These are phyloP conservation scores for Gandaritis pyraliata DNA, from an alignment of 2,888 invertebrate genomes.

Conservation along the genomic window DNA sequence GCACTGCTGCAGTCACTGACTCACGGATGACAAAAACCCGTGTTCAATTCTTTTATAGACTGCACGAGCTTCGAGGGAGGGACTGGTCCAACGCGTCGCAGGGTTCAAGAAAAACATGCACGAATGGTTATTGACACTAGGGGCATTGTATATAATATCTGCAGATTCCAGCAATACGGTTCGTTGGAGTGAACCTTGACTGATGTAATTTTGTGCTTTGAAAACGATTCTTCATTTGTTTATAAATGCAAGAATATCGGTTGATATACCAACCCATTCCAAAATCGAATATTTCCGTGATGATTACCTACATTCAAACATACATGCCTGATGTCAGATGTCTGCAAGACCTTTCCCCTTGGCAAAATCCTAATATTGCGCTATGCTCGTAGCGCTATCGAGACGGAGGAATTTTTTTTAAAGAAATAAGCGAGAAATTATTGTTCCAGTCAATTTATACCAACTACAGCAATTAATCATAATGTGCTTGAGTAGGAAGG, in stretches of 20 bases:
- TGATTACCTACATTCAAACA: no score
- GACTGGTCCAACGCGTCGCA: slow-evolving; percentile 54
- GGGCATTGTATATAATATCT: slow-evolving; percentile 5
- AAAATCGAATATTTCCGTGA: no score
- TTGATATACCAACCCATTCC: no score
- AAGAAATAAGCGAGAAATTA: no score
- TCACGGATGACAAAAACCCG: slow-evolving; percentile 71
- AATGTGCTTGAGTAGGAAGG: no score
- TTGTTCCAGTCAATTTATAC: no score
- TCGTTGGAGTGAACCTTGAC: not conserved
- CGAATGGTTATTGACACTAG: slow-evolving; percentile 30
- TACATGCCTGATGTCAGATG: no score
- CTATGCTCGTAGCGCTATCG: no score
- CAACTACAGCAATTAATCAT: no score
- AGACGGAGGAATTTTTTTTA: no score
- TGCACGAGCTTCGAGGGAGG: slow-evolving; percentile 67
- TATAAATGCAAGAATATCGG: no score
- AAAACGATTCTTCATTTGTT: not conserved
- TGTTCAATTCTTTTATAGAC: slow-evolving; percentile 78
- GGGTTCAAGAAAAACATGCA: slow-evolving; percentile 57
- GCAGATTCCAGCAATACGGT: slow-evolving; percentile 1
- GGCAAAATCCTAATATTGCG: not conserved
- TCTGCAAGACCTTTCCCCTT: slow-evolving; percentile 7
- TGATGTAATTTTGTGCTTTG: not conserved
- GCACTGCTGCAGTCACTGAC: slow-evolving; percentile 76